Evolutionary conservation across 1,140 invertebrate genomes (phyloP).

Genomic region (Hylaeus anthracinus): DNA sequence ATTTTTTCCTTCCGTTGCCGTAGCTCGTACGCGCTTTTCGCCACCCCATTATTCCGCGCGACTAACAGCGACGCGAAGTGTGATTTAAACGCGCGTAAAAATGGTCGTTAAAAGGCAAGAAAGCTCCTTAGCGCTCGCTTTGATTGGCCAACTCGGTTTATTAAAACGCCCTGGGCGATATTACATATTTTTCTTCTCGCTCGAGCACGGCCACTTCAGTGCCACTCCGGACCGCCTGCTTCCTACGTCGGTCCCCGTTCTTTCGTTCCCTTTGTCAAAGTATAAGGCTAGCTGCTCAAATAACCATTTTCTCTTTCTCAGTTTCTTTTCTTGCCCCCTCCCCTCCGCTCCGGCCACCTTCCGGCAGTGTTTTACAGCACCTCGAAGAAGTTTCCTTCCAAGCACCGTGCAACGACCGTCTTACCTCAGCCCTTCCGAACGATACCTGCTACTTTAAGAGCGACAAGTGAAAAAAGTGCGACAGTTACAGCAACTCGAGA

Average conservation of each 20-base stretch:
- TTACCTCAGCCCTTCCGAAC: constrained; percentile 14
- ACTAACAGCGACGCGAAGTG: constrained; percentile 65
- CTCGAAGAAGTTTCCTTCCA: neutral
- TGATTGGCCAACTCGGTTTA: constrained; percentile 80
- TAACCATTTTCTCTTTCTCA: constrained; percentile 42
- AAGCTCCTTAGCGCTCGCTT: constrained; percentile 78
- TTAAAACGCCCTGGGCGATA: constrained; percentile 78
- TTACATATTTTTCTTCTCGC: constrained; percentile 69
- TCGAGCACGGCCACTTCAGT: constrained; percentile 27
- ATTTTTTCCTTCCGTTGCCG: constrained; percentile 37
- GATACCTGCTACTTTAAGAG: neutral
- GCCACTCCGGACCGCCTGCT: constrained; percentile 27
- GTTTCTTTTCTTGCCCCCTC: constrained; percentile 24
- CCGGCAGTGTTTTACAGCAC: constrained; percentile 37
- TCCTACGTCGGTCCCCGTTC: constrained; percentile 12
- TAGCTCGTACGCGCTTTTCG: constrained; percentile 24
- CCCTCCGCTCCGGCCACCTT: neutral
- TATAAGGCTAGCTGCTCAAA: constrained; percentile 45
- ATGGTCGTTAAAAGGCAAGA: constrained; percentile 79
- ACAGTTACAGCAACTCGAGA: too few relatives aligned
- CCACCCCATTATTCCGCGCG: constrained; percentile 42
- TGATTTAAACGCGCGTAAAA: constrained; percentile 81
- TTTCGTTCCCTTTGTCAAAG: constrained; percentile 34
- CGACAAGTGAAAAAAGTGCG: too few relatives aligned
- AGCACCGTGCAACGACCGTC: constrained; percentile 5